Evolutionary conservation across 2,888 invertebrate genomes (phyloP).

Genomic region (Helicoverpa assulta): DNA sequence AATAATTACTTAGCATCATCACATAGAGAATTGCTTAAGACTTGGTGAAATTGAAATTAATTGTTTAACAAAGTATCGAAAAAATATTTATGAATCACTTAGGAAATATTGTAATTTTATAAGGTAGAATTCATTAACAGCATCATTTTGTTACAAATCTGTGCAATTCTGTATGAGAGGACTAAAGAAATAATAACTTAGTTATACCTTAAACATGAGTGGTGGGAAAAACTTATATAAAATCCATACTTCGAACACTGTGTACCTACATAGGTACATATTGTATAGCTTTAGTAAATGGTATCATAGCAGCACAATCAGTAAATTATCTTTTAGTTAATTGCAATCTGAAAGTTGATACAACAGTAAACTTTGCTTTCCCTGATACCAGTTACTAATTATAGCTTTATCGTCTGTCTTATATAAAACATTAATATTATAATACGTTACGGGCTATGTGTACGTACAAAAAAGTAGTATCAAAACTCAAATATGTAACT

Average conservation of each 20-base stretch:
- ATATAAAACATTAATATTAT: slow-evolving; percentile 26
- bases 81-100: neutral
- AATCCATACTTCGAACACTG: slow-evolving; percentile 34
- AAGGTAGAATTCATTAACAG: neutral
- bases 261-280: slow-evolving; percentile 10
- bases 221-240: slow-evolving; percentile 61
- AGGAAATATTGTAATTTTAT: neutral
- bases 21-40: slow-evolving; percentile 44
- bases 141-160: slow-evolving; percentile 48
- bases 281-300: slow-evolving; percentile 30
- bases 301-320: slow-evolving; percentile 12
- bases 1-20: slow-evolving; percentile 43
- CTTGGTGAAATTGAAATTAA: slow-evolving; percentile 28
- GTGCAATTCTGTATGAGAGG: slow-evolving; percentile 42
- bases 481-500: slow-evolving; percentile 45
- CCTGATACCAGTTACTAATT: slow-evolving; percentile 42
- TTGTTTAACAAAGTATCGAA: neutral
- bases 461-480: slow-evolving; percentile 48
- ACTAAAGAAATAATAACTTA: slow-evolving; percentile 50
- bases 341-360: slow-evolving; percentile 1
- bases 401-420: slow-evolving; percentile 3
- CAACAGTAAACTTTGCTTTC: slow-evolving; percentile 2
- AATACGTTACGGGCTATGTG: slow-evolving; percentile 39
- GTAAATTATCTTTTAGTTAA: neutral
- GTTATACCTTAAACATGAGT: slow-evolving; percentile 54